Evolutionary conservation across 1,140 invertebrate genomes (phyloP), one percentile per base, ranked within the genome.

Genomic region (Halyomorpha halys): DNA sequence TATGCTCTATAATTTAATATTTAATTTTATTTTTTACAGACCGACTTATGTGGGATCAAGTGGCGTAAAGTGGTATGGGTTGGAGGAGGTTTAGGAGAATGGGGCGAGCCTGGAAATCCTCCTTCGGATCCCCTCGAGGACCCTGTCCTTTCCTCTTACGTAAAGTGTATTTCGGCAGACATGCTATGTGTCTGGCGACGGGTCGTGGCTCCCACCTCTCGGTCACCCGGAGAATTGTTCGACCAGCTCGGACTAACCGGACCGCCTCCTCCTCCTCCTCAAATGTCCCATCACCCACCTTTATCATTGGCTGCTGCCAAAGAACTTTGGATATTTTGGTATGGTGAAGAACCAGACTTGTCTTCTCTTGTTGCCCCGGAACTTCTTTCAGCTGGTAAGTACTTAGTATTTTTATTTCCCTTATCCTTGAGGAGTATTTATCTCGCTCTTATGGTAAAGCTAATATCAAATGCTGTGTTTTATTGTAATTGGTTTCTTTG

Each of bases 241-340:
- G 81, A 82, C 71, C 63, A 69, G 64, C 72, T 81, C 71, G 75
- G 75, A 59, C 73, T 78, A 60, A 77, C 78, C 8, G 79, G 81
- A 63, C 78, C 74, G 15, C 74, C 79, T 61, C 78, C 78, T 14
- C 79, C 81, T 62, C 79, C 74, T 14, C 74, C 79, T 59, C 71
- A 77, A 49, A 72, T 80, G 62, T 80, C 82, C 47, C 77, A 80
- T 39, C 72, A 77, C 71, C 78, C 79, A 71, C 87, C 88, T 63
- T 81, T 89, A 68, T 87, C 85, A 66, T 79, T 90, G 53, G 81
- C 83, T 71, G 83, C 83, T 67, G 84, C 89, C 74, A 98, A 97
- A 80, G 94, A 98, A 77, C 82, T 98, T 16, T 98, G 95, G 96
- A 90, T 98, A 73, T 98, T 98, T 79, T 98, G 95, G 94, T 98